These are phyloP conservation scores for Dermatemys mawii DNA, from an alignment of 2,113 vertebrate genomes.

Conservation along the genomic window DNA sequence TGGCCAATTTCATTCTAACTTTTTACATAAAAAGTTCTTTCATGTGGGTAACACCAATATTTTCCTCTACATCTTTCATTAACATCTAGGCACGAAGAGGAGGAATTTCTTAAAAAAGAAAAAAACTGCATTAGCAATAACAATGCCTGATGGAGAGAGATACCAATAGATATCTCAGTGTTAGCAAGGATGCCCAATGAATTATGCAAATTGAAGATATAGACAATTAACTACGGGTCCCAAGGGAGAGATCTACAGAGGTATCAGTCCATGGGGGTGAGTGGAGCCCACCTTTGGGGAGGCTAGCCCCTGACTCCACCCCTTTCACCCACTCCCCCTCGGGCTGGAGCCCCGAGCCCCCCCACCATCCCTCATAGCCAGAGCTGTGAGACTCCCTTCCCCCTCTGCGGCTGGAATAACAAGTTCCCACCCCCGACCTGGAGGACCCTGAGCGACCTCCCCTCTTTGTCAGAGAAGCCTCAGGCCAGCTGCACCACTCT, in stretches of 20 bases:
- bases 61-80: slow-evolving; percentile 32
- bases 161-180: rapidly evolving
- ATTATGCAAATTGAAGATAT: background rate
- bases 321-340: too few relatives aligned
- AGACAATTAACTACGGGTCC: background rate
- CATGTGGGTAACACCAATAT: slow-evolving; percentile 23
- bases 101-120: background rate
- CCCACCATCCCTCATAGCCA: too few relatives aligned
- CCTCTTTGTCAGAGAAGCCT: too few relatives aligned
- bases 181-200: background rate
- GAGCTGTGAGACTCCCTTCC: too few relatives aligned
- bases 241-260: background rate
- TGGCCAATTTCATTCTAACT: background rate
- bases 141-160: rapidly evolving
- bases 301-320: too few relatives aligned
- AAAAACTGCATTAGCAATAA: background rate
- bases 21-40: slow-evolving; percentile 29
- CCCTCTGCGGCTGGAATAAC: too few relatives aligned
- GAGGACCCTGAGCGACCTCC: too few relatives aligned
- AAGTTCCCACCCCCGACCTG: too few relatives aligned
- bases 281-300: too few relatives aligned
- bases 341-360: too few relatives aligned
- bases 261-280: background rate
- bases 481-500: too few relatives aligned
- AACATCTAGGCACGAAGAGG: background rate